Base-by-base conservation (phyloP, 2,888 invertebrate genomes). In the Eugnorisma glareosa region DNA sequence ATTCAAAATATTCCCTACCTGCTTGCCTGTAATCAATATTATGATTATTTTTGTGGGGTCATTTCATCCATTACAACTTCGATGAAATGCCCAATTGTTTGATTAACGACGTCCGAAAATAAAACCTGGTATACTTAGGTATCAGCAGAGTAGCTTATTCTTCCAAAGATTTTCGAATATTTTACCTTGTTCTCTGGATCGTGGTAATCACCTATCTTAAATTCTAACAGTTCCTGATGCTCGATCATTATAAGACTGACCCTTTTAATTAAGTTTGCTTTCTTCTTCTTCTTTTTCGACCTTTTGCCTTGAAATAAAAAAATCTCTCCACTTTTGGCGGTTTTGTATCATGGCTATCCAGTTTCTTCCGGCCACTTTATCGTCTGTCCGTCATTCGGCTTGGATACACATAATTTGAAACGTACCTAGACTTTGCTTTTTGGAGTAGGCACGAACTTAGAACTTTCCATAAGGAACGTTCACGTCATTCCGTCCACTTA, bases 211-310 rank as follows among this genome's bases (percentile, higher is more conserved):
- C 24, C 59, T 69, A 69, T 35, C 21, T 77, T 79, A 10, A 51
- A 28, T 28, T 31, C 11, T 45, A 70, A 63, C 28, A 37, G 24
- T 51, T 70, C 51, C 48, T 48, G 43, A 61, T 51, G 35, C 28
- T 79, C 7, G 24, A 51, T 24, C 48, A 80, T 72, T 45, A 64
- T 54, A 40, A 81, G 15, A 18, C n/a, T 28, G 40, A 28, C 43
- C 24, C 51, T 57, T 37, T 24, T 71, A 28, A 59, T 48, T 43
- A 31, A 24, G 43, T 61, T 37, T 54, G 37, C 24, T 11, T 48
- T 24, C 24, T 48, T 21, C 48, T 21, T 48, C 24, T 48, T 48
- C 48, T 21, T 48, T 10, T 48, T 48, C 48, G 21, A 8, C 8
- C 48, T 21, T 21, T n/a, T n/a, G n/a, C n/a, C n/a, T n/a, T n/a